Evolutionary conservation across 92 coral and sea anemone genomes (phyloP).

Genomic region (Plumapathes pennacea): DNA sequence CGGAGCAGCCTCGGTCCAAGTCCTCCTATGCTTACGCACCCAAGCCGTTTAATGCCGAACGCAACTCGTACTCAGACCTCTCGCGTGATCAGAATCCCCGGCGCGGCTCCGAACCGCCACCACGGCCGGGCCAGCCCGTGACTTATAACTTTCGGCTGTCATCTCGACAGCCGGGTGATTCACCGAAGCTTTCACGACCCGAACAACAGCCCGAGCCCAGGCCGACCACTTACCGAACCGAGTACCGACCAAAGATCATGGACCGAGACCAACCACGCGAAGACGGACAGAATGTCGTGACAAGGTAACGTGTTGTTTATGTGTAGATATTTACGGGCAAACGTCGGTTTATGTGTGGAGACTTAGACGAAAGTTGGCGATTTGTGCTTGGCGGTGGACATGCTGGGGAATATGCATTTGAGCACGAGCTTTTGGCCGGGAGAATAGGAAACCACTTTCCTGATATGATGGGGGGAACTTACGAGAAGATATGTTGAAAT

Average conservation of each 20-base stretch:
- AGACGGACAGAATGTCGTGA: constrained; percentile 64
- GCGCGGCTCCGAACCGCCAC: constrained; percentile 24
- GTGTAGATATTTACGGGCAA: too few species aligned
- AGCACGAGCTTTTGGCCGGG: too few species aligned
- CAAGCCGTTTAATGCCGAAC: constrained; percentile 58
- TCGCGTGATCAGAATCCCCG: constrained; percentile 23
- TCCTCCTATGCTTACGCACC: constrained; percentile 64
- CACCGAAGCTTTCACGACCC: constrained; percentile 23
- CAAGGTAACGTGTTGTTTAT: too few species aligned
- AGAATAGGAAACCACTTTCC: too few species aligned
- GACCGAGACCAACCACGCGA: constrained; percentile 45
- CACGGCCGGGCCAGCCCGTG: constrained; percentile 55
- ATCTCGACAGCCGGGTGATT: constrained; percentile 21
- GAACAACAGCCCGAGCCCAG: constrained; percentile 72
- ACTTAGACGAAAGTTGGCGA: too few species aligned
- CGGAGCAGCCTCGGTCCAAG: constrained; percentile 65
- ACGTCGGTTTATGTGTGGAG: too few species aligned
- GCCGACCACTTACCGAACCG: constrained; percentile 72
- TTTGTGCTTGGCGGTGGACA: too few species aligned
- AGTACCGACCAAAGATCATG: constrained; percentile 53
- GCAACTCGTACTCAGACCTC: constrained; percentile 20
- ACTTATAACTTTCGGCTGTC: constrained; percentile 63
- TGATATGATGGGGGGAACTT: too few species aligned
- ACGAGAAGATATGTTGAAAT: too few species aligned
- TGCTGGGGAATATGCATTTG: too few species aligned